phyloP scores from a whole-genome alignment of 2,797 vertebrate genomes.

The Meda fulgida region DNA sequence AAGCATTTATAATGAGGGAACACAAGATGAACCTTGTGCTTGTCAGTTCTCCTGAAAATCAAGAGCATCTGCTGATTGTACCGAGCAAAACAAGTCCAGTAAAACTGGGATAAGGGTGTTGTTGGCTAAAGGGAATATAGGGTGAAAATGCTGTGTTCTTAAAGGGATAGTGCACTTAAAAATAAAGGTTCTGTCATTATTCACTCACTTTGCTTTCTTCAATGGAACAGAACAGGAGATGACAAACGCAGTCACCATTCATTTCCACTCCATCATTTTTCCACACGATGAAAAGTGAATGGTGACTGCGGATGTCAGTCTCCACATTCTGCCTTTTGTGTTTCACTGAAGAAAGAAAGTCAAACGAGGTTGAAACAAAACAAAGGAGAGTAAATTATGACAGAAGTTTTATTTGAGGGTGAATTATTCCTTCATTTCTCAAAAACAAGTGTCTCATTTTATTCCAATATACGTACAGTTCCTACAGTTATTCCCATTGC shows the following conservation, averaged over 20 bases:
- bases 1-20: slow-evolving; percentile 27
- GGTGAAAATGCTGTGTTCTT: slow-evolving; percentile 60
- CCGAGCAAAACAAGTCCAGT: slow-evolving; percentile 60
- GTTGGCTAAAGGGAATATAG: slow-evolving; percentile 73
- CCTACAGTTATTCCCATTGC: not conserved
- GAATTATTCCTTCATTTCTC: not conserved
- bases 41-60: slow-evolving; percentile 30
- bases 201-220: not conserved
- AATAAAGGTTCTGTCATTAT: not conserved
- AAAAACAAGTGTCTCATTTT: slow-evolving; percentile 2
- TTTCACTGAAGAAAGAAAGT: not conserved
- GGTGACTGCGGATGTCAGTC: not conserved
- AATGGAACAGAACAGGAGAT: not conserved
- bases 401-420: not conserved
- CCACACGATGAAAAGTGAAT: not conserved
- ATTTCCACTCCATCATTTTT: not conserved
- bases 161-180: not conserved
- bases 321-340: not conserved
- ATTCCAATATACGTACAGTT: slow-evolving; percentile 7
- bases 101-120: slow-evolving; percentile 65
- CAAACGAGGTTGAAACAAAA: not conserved
- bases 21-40: slow-evolving; percentile 14
- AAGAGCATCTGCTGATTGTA: slow-evolving; percentile 54
- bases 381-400: not conserved
- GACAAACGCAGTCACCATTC: not conserved